Conservation (phyloP, 2,888 invertebrate genomes). For the Amphipoea lucens region DNA sequence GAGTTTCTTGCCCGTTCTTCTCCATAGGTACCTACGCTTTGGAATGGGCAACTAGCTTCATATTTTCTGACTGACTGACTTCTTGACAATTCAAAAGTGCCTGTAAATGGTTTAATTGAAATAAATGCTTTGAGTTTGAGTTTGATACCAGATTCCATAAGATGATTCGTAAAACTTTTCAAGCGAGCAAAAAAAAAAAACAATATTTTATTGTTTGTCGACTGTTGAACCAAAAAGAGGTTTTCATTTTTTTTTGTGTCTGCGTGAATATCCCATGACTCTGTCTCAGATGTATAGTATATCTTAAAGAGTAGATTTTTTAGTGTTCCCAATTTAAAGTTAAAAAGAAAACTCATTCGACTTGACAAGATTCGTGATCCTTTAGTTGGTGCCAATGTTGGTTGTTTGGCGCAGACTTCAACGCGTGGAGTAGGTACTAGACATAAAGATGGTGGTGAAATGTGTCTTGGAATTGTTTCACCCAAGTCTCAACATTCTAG, state of each 20-base stretch:
- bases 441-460: conserved; percentile 57
- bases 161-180: neutral
- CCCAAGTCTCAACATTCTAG: conserved; percentile 51
- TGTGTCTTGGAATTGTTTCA: conserved; percentile 63
- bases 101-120: too few species aligned
- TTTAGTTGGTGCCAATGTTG: conserved; percentile 42
- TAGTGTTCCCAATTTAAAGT: conserved; percentile 1
- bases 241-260: too few species aligned
- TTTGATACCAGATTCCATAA: neutral
- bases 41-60: too few species aligned
- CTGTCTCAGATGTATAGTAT: neutral
- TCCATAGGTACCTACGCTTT: too few species aligned
- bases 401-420: conserved; percentile 19
- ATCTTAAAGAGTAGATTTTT: neutral
- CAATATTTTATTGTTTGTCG: neutral
- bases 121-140: too few species aligned
- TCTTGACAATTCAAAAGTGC: too few species aligned
- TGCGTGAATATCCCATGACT: neutral
- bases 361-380: conserved; percentile 9
- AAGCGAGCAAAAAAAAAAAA: too few species aligned
- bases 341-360: conserved; percentile 29
- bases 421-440: conserved; percentile 37
- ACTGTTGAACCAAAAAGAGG: neutral
- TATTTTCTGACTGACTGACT: too few species aligned
- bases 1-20: too few species aligned